Conservation (phyloP, 2,888 invertebrate genomes). For the Bimastos eiseni region DNA sequence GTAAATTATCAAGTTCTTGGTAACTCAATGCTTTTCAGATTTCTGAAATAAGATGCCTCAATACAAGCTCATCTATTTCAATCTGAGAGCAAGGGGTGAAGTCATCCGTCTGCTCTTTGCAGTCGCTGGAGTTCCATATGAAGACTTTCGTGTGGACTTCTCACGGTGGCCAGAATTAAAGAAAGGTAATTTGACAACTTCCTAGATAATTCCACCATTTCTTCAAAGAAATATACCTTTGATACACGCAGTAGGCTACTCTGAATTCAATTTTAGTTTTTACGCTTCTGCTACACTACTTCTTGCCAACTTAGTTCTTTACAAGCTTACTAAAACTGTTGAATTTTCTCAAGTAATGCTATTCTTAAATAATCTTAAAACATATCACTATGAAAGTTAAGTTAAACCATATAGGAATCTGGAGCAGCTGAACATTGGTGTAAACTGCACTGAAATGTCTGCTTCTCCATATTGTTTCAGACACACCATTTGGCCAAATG, state of each 20-base stretch:
- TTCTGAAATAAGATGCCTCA: not conserved
- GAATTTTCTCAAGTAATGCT: not conserved
- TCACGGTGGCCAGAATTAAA: conserved; percentile 55
- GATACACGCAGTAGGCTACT: not conserved
- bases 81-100: conserved; percentile 68
- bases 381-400: not conserved
- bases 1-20: not conserved
- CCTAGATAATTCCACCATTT: not conserved
- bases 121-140: conserved; percentile 67
- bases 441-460: not conserved
- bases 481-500: conserved; percentile 44
- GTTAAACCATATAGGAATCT: not conserved
- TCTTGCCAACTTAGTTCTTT: not conserved
- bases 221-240: not conserved
- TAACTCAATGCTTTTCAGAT: not conserved
- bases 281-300: no score
- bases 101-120: conserved; percentile 68
- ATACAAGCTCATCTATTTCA: conserved; percentile 66
- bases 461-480: conserved; percentile 32
- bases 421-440: not conserved
- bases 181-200: conserved; percentile 38
- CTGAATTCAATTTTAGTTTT: not conserved
- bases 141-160: conserved; percentile 66
- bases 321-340: not conserved
- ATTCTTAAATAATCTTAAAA: not conserved